These are phyloP conservation scores for Hippasteria phrygiana DNA, from an alignment of 53 echinoderm and acorn worm species.

Conservation along the genomic window DNA sequence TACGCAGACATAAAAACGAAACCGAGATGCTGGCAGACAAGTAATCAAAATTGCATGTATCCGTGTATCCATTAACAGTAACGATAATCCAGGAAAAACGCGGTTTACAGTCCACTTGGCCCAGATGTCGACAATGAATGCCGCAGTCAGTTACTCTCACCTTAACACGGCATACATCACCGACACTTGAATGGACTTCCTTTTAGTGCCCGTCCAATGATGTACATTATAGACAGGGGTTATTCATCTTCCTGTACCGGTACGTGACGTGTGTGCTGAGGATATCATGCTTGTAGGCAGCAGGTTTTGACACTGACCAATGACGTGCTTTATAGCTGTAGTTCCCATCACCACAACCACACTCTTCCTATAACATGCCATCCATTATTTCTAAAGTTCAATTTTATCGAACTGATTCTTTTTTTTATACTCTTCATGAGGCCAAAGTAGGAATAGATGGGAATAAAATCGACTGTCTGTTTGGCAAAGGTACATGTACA, in stretches of 20 bases:
- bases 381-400: neutral
- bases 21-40: no score
- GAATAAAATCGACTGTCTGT: neutral
- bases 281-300: neutral
- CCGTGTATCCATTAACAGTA: no score
- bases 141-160: neutral
- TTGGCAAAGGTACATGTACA: neutral
- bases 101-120: no score
- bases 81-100: no score
- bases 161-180: neutral
- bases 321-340: neutral
- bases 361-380: neutral
- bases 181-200: neutral
- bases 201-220: neutral
- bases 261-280: neutral
- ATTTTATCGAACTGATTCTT: neutral
- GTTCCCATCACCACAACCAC: neutral
- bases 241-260: conserved; percentile 1
- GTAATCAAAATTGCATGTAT: no score
- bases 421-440: neutral
- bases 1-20: no score
- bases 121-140: neutral
- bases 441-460: neutral
- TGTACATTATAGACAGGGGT: neutral
- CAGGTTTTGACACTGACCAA: neutral